Evolutionary conservation across 2,888 invertebrate genomes (phyloP).

Genomic region (Malacosoma neustria): DNA sequence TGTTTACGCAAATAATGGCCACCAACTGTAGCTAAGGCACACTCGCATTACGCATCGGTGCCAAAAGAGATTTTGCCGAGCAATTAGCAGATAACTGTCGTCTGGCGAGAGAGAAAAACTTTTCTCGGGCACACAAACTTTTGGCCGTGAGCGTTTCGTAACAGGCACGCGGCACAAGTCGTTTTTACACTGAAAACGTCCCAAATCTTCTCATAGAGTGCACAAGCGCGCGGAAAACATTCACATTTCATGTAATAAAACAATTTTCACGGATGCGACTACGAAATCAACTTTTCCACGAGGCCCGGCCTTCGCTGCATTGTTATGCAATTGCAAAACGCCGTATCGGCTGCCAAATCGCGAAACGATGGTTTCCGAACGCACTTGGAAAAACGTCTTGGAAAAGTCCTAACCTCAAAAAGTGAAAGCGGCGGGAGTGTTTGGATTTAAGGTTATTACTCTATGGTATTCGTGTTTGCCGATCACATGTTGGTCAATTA

Average conservation of each 20-base stretch:
- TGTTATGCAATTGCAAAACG: slow-evolving; percentile 62
- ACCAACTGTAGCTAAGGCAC: slow-evolving; percentile 24
- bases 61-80: slow-evolving; percentile 50
- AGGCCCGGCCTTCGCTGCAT: slow-evolving; percentile 56
- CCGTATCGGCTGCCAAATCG: slow-evolving; percentile 41
- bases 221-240: slow-evolving; percentile 29
- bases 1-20: slow-evolving; percentile 44
- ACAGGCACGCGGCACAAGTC: slow-evolving; percentile 36
- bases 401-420: slow-evolving; percentile 46
- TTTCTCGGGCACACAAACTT: slow-evolving; percentile 42
- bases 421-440: slow-evolving; percentile 27
- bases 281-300: slow-evolving; percentile 53
- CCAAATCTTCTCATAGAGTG: slow-evolving; percentile 39
- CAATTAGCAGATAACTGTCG: slow-evolving; percentile 60
- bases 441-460: slow-evolving; percentile 27
- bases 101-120: slow-evolving; percentile 40
- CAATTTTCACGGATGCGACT: slow-evolving; percentile 43
- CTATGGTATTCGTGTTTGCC: slow-evolving; percentile 40
- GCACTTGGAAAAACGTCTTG: slow-evolving; percentile 38
- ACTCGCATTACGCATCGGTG: slow-evolving; percentile 32
- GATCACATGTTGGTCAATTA: slow-evolving; percentile 42
- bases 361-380: slow-evolving; percentile 36
- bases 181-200: slow-evolving; percentile 49
- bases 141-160: slow-evolving; percentile 51
- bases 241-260: slow-evolving; percentile 25